phyloP scores from a whole-genome alignment of 2,888 invertebrate species.

The Mystacides longicornis region DNA sequence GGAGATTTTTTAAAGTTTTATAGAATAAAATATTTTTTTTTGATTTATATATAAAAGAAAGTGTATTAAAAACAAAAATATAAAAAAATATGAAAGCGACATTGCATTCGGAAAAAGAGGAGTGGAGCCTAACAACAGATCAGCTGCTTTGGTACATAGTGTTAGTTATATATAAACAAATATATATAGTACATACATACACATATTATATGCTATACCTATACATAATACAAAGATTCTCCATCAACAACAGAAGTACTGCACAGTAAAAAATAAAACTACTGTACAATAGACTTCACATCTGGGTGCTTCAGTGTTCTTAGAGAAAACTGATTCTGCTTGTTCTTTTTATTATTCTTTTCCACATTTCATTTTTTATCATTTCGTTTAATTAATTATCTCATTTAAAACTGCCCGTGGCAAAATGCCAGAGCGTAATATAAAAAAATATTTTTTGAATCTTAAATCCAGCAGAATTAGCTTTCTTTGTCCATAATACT shows the following conservation, averaged over 20 bases:
- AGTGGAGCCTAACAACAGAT: background rate
- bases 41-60: slow-evolving; percentile 9
- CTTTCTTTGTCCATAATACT: slow-evolving; percentile 10
- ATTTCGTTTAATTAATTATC: too few species aligned
- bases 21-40: slow-evolving; percentile 13
- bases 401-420: background rate
- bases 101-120: slow-evolving; percentile 5
- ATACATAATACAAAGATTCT: background rate
- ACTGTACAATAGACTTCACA: background rate
- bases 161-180: background rate
- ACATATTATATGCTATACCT: background rate
- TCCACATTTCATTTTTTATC: background rate
- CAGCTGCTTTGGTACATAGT: background rate
- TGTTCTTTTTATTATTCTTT: background rate
- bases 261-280: background rate
- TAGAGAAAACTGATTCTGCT: slow-evolving; percentile 4
- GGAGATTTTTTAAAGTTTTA: slow-evolving; percentile 19
- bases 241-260: background rate
- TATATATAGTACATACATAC: background rate
- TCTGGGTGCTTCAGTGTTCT: background rate
- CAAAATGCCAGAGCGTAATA: slow-evolving; percentile 6
- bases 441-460: slow-evolving; percentile 9
- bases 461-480: slow-evolving; percentile 7
- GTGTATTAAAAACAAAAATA: background rate
- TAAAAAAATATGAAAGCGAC: background rate